Evolutionary conservation across 2,797 vertebrate species (phyloP), one percentile per base, ranked within the genome.

Genomic region (Meriones psammophilus): DNA sequence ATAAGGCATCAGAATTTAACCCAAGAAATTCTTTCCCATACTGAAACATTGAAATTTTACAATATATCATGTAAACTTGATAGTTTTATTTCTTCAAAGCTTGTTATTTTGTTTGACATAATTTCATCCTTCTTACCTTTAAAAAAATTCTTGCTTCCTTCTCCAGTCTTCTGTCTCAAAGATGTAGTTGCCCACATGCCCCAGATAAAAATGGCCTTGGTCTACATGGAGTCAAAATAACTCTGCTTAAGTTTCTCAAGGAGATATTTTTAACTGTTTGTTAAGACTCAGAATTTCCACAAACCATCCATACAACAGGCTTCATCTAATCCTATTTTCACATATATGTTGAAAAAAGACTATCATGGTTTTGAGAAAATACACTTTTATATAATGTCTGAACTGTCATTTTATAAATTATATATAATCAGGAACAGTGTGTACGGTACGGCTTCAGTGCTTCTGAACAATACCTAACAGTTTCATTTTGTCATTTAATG

Each of bases 401-500:
- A 76, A 86, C 89, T 96, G 92, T 84, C 78, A 88, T 94, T 90
- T 46, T 80, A 81, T 95, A 90, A 97, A 95, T 97, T 95, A 93
- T 96, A 58, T 46, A 94, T 85, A 62, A 83, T 78, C 77, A 91
- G 77, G 94, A 96, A 84, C 42, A 68, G 3, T 42, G 24, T 85
- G 12, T 42, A 6, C 33, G 20, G 12, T 42, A 6, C 33, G 20
- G 30, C 58, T 91, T 92, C 68, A 71, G 12, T 80, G 77, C 15
- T 78, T 94, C 69, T 54, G 80, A 90, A 94, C 91, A 92, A n/a
- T 68, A 33, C 60, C 62, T 94, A 88, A 94, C 62, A 28, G 84
- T 81, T 96, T 96, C 68, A 89, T 89, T 96, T 95, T 98, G 33
- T 91, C 92, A 81, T 58, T 95, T 97, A 97, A 97, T 94, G 77